phyloP scores from a whole-genome alignment of 2,888 invertebrate genomes.

The Asteroscopus sphinx region DNA sequence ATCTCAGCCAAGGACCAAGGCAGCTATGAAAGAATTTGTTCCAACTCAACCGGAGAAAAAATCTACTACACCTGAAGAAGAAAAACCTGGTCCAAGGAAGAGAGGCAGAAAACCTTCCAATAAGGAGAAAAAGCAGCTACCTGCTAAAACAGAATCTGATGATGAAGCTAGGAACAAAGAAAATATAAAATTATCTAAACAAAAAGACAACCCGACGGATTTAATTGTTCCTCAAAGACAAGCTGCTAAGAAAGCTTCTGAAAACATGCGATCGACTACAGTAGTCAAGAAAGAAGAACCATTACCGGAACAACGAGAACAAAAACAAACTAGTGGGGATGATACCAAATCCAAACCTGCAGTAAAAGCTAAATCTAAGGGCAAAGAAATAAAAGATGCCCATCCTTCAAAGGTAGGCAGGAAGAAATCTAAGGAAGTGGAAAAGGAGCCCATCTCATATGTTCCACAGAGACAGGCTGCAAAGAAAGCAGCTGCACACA shows the following conservation, averaged over 20 bases:
- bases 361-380: slow-evolving; percentile 80
- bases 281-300: slow-evolving; percentile 82
- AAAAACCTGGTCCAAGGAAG: slow-evolving; percentile 81
- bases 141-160: slow-evolving; percentile 73
- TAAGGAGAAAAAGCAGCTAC: slow-evolving; percentile 78
- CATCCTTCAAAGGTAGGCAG: slow-evolving; percentile 81
- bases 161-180: slow-evolving; percentile 88
- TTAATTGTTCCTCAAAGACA: slow-evolving; percentile 96
- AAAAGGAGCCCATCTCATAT: slow-evolving; percentile 93
- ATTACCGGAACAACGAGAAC: slow-evolving; percentile 59
- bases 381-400: slow-evolving; percentile 81
- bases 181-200: slow-evolving; percentile 82
- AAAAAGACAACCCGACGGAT: slow-evolving; percentile 92
- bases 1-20: slow-evolving; percentile 93
- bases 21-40: slow-evolving; percentile 95
- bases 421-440: slow-evolving; percentile 89
- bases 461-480: slow-evolving; percentile 97
- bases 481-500: slow-evolving; percentile 97
- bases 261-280: slow-evolving; percentile 94
- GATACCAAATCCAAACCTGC: slow-evolving; percentile 75
- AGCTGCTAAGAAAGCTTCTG: slow-evolving; percentile 97
- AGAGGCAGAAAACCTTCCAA: slow-evolving; percentile 85
- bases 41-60: slow-evolving; percentile 83
- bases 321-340: slow-evolving; percentile 74
- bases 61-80: slow-evolving; percentile 64